A percentile compares a stretch with the other conserved stretches of the same genome.
These are phyloP conservation scores for Xanthia togata DNA, from an alignment of 2,888 invertebrate genomes.

Conservation along the genomic window DNA sequence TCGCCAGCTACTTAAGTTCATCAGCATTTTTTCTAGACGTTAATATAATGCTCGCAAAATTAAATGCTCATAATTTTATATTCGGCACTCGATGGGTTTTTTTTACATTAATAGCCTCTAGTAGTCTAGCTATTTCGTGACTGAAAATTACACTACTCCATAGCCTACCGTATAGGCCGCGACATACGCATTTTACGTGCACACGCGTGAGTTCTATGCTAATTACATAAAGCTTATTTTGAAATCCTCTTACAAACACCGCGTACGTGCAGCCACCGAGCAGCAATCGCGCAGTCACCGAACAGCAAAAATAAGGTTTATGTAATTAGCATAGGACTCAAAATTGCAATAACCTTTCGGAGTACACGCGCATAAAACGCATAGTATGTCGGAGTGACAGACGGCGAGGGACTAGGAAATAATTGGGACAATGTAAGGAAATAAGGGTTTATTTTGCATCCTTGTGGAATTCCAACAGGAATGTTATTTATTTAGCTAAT, in stretches of 20 bases:
- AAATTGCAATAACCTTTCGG: too few species aligned
- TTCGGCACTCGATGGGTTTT: not conserved
- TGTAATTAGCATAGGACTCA: too few species aligned
- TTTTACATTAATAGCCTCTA: not conserved
- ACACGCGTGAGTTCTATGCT: too few species aligned
- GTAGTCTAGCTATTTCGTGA: not conserved
- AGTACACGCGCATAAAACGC: too few species aligned
- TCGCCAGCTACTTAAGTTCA: not conserved
- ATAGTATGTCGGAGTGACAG: too few species aligned
- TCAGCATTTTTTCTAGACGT: not conserved
- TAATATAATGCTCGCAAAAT: not conserved
- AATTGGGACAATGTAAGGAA: constrained; percentile 2
- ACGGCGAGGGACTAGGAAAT: not conserved
- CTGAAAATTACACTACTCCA: not conserved
- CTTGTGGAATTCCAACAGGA: not conserved
- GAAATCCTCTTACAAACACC: too few species aligned
- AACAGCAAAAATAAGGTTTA: too few species aligned
- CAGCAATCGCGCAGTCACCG: too few species aligned
- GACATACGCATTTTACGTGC: too few species aligned
- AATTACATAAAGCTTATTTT: too few species aligned
- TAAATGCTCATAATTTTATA: not conserved
- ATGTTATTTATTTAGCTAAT: not conserved
- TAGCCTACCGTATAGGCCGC: too few species aligned
- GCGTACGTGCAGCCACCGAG: too few species aligned
- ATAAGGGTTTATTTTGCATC: not conserved